phyloP scores from a whole-genome alignment of 2,888 invertebrate species.

The Torymus auratus region DNA sequence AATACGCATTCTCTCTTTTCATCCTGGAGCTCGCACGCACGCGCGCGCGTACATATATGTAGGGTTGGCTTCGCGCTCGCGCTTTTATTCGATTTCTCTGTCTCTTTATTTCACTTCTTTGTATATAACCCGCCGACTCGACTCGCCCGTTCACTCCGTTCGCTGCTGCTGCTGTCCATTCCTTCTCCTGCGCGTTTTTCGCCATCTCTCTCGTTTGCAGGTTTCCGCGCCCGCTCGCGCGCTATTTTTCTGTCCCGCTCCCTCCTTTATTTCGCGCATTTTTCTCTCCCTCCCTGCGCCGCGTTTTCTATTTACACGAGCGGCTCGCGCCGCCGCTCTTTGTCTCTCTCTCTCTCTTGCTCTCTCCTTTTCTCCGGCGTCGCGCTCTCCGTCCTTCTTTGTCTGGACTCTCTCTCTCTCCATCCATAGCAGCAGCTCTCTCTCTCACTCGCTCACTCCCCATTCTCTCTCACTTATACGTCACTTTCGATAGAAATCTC shows the following conservation, averaged over 20 bases:
- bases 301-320: background rate
- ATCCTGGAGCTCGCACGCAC: no score
- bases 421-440: background rate
- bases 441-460: background rate
- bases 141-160: slow-evolving; percentile 18
- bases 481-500: slow-evolving; percentile 56
- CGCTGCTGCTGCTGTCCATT: slow-evolving; percentile 18
- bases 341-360: slow-evolving; percentile 20
- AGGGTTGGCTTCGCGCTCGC: background rate
- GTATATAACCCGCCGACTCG: slow-evolving; percentile 2
- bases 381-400: background rate
- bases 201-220: background rate
- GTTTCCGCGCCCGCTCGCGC: slow-evolving; percentile 23
- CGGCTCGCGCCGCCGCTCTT: background rate
- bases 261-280: slow-evolving; percentile 37
- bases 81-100: slow-evolving; percentile 27
- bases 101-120: slow-evolving; percentile 32
- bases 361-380: background rate
- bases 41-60: no score
- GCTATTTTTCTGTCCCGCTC: slow-evolving; percentile 18
- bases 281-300: slow-evolving; percentile 7
- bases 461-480: slow-evolving; percentile 36
- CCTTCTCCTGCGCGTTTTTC: background rate
- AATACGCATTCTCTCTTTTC: slow-evolving; percentile 23
- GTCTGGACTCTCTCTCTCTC: background rate